These are phyloP conservation scores for Poecilobothrus nobilitatus DNA, from an alignment of 2,888 invertebrate species.

Conservation along the genomic window DNA sequence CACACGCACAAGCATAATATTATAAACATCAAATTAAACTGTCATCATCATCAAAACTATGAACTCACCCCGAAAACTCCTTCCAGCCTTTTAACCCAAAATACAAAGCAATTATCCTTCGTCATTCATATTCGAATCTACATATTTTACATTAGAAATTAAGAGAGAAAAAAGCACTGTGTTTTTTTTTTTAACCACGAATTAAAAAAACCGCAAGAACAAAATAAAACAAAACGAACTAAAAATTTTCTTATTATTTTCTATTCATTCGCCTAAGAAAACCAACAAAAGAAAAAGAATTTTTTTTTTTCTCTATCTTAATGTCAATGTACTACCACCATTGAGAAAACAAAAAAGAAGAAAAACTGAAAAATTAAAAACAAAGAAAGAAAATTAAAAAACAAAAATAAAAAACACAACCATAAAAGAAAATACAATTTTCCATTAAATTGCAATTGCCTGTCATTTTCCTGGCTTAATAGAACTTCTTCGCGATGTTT, in stretches of 20 bases:
- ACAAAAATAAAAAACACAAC: no score
- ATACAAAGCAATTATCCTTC: no score
- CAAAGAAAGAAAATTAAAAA: not conserved
- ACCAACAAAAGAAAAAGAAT: no score
- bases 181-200: not conserved
- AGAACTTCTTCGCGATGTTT: not conserved
- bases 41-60: slow-evolving; percentile 1
- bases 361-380: not conserved
- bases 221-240: not conserved
- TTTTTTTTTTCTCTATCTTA: no score
- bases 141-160: not conserved
- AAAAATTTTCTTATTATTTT: not conserved
- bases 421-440: not conserved
- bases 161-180: no score
- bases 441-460: slow-evolving; percentile 6
- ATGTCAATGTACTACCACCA: no score
- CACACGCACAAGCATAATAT: not conserved
- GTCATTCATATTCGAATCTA: no score
- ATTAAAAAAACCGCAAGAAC: not conserved
- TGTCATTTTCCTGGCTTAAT: slow-evolving; percentile 6
- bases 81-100: no score
- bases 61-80: no score
- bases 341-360: not conserved
- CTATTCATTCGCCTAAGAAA: no score
- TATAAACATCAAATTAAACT: not conserved